A percentile compares a stretch with the other conserved stretches of the same genome.
Evolutionary conservation across 1,140 invertebrate species (phyloP).

Genomic region (Frieseomelitta varia): DNA sequence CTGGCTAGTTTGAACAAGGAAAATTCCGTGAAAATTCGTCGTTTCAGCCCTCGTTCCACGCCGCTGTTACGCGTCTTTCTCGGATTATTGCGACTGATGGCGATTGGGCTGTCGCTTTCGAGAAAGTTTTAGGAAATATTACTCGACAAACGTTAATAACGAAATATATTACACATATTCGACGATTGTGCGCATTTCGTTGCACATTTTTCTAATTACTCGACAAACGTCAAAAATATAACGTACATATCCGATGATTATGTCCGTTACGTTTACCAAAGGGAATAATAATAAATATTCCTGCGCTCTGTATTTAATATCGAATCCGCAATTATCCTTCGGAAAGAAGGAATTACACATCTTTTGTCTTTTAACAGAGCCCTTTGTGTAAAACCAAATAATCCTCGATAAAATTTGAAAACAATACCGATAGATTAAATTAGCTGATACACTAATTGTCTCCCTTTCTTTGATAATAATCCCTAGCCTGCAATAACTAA

Average conservation of each 20-base stretch:
- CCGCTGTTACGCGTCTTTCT: background rate
- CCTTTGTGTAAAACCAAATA: too few relatives aligned
- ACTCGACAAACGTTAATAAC: too few relatives aligned
- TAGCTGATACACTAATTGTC: background rate
- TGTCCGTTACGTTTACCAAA: too few relatives aligned
- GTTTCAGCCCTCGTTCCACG: background rate
- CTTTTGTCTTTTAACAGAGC: too few relatives aligned
- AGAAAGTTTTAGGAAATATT: too few relatives aligned
- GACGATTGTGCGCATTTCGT: too few relatives aligned
- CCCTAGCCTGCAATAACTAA: background rate
- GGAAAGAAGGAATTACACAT: background rate
- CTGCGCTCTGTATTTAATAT: background rate
- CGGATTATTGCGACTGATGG: background rate
- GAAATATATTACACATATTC: too few relatives aligned
- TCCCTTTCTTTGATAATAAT: background rate
- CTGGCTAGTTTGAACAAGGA: background rate
- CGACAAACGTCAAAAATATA: too few relatives aligned
- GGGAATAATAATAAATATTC: background rate
- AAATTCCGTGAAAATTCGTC: constrained; percentile 18
- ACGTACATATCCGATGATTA: too few relatives aligned
- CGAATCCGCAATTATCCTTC: background rate
- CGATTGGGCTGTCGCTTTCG: too few relatives aligned
- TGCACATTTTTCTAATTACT: too few relatives aligned
- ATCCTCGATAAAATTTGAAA: background rate
- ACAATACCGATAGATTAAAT: background rate